Percentiles rank a stretch among this genome's conserved stretches.
Conservation (phyloP, 2,797 vertebrate genomes). For the Labroides dimidiatus region DNA sequence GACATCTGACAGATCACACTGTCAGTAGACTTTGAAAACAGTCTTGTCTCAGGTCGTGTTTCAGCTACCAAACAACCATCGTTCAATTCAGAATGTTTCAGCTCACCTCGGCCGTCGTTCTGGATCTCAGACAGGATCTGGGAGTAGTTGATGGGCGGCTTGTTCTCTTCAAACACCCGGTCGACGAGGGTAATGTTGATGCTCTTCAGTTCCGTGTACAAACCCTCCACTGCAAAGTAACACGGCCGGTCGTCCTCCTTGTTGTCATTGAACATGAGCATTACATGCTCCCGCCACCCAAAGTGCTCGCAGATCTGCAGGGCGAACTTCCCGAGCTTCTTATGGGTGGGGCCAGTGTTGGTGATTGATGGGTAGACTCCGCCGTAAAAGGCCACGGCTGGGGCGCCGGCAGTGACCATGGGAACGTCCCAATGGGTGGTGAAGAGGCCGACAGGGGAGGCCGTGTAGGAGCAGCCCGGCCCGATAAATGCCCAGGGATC, state of each 20-base stretch:
- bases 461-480: constrained; percentile 91
- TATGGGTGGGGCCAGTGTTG: constrained; percentile 91
- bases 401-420: constrained; percentile 90
- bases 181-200: constrained; percentile 85
- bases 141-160: constrained; percentile 80
- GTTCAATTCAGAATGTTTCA: neutral
- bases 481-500: constrained; percentile 91
- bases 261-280: constrained; percentile 89
- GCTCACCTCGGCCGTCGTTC: constrained; percentile 87
- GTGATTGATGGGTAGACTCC: constrained; percentile 86
- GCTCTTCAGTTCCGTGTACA: constrained; percentile 82
- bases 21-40: no score
- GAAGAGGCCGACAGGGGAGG: constrained; percentile 90
- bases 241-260: constrained; percentile 86
- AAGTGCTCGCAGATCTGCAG: constrained; percentile 87
- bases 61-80: no score
- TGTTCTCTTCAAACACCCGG: constrained; percentile 82
- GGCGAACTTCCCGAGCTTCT: constrained; percentile 89
- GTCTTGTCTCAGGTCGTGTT: no score
- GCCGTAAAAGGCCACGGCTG: constrained; percentile 86
- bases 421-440: constrained; percentile 91
- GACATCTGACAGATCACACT: no score
- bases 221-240: constrained; percentile 91
- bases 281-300: constrained; percentile 85
- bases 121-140: constrained; percentile 84